A percentile compares a stretch with the other conserved stretches of the same genome.
phyloP scores from a whole-genome alignment of 2,113 vertebrate genomes.

The Narcine bancroftii region DNA sequence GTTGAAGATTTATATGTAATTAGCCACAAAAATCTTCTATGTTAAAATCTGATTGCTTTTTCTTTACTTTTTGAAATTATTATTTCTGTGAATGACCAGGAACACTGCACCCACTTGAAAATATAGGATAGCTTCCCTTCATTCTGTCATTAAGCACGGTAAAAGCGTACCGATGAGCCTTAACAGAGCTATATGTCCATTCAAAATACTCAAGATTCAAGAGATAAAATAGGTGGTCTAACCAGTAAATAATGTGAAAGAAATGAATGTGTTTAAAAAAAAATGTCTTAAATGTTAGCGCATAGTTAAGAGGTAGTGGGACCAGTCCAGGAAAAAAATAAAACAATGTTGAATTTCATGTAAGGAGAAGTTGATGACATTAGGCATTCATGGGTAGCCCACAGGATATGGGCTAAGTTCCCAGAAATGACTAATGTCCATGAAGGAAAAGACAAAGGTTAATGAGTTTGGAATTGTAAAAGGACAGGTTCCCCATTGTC shows the following conservation, averaged over 20 bases:
- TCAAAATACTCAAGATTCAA: not conserved
- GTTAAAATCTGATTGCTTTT: not conserved
- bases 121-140: not conserved
- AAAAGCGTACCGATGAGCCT: too few relatives aligned
- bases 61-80: not conserved
- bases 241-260: not conserved
- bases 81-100: not conserved
- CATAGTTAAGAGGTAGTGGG: not conserved
- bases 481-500: not conserved
- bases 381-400: not conserved
- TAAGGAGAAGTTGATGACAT: not conserved
- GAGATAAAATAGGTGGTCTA: not conserved
- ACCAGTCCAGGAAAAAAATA: not conserved
- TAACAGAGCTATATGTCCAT: not conserved
- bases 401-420: not conserved
- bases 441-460: not conserved
- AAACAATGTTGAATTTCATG: not conserved
- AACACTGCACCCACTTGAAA: not conserved
- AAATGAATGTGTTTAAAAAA: not conserved
- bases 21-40: not conserved
- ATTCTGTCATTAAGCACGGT: not conserved
- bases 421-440: slow-evolving; percentile 2
- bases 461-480: not conserved
- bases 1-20: not conserved
- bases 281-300: not conserved